phyloP scores from a whole-genome alignment of 2,797 vertebrate species.

The Galago senegalensis region DNA sequence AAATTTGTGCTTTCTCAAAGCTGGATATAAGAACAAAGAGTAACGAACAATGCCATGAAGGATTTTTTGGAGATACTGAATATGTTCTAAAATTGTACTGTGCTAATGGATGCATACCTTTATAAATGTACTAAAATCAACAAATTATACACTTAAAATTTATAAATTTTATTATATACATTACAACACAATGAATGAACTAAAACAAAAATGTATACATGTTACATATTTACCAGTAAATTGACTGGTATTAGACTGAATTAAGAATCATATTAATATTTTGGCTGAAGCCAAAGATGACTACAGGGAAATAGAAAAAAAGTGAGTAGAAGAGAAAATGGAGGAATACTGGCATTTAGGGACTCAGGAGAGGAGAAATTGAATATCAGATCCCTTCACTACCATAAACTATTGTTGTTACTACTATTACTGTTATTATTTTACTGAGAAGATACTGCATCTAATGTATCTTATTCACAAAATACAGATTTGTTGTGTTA shows the following conservation, averaged over 20 bases:
- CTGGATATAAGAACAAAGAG: not conserved
- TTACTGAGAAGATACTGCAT: not conserved
- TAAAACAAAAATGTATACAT: not conserved
- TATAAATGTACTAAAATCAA: not conserved
- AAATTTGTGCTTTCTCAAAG: too few species aligned
- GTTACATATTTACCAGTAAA: not conserved
- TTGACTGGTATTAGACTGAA: not conserved
- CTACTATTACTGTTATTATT: not conserved
- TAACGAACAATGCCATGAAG: not conserved
- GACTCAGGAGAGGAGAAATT: not conserved
- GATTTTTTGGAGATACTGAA: not conserved
- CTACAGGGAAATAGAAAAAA: not conserved
- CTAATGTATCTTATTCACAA: not conserved
- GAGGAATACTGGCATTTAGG: not conserved
- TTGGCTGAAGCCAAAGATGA: not conserved
- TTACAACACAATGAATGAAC: not conserved
- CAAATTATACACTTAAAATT: not conserved
- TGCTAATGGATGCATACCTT: not conserved
- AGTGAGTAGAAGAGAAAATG: not conserved
- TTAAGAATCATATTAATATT: not conserved
- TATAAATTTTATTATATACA: not conserved
- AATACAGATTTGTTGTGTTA: not conserved
- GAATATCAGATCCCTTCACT: not conserved
- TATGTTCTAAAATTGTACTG: not conserved
- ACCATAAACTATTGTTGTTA: not conserved